Evolutionary conservation across 2,113 vertebrate species (phyloP), one percentile per base, ranked within the genome.

Genomic region (Actenoides lindsayi): DNA sequence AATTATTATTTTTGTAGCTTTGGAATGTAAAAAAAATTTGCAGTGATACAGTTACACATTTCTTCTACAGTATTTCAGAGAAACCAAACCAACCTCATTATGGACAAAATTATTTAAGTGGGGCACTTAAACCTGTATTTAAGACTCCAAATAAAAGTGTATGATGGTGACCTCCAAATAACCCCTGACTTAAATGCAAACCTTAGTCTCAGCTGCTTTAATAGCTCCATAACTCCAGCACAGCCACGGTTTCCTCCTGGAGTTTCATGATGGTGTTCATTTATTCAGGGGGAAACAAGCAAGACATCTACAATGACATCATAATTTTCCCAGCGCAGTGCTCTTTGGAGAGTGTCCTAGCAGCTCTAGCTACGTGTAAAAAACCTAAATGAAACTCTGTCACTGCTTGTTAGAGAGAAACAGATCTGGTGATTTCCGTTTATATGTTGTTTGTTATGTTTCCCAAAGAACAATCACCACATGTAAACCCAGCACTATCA

Each of bases 211-310:
- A 92, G 80, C 69, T 96, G 79, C 30, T 89, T 95, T 93, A 96
- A 90, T 53, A 83, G 76, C 80, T 93, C 68, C 68, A 81, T 93
- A 95, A 95, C 73, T 90, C 64, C 57, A 78, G 39, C 39, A 79
- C 30, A 78, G 76, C 35, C 42, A 83, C 74, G 60, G 92, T 95
- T 87, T 95, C 86, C 85, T 95, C 85, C 88, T 93, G 93, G 85
- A 96, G 79, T 92, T 96, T 90, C 31, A 7, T 94, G 92, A 84
- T 92, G 88, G 89, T 87, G 83, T 95, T 94, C 86, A 93, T 96
- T 96, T 96, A 73, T 96, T 89, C 73, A 68, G 64, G 65, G 65
- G 35, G 86, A 95, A 96, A 94, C 50, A 90, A 94, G 76, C 37
- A 94, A 95, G 86, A 62, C 80, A 92, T 89, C 70, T 31, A 91